A percentile compares a stretch with the other conserved stretches of the same genome.
Evolutionary conservation across 1,140 invertebrate genomes (phyloP).

Genomic region (Samia ricini): DNA sequence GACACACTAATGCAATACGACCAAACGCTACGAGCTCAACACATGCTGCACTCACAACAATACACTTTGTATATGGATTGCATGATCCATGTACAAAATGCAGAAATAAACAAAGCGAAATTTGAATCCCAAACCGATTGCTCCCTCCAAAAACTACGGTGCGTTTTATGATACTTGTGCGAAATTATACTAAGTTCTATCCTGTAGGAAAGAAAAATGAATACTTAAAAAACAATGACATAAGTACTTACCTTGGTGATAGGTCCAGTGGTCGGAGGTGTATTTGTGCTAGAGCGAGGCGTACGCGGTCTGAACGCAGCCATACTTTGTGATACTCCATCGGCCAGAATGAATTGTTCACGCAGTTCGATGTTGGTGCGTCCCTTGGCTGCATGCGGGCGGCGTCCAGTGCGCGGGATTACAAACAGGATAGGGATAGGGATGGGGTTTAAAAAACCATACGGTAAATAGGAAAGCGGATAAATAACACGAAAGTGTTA

Average conservation of each 20-base stretch:
- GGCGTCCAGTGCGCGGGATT: conserved; percentile 73
- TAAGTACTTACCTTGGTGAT: conserved; percentile 92
- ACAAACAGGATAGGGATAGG: conserved; percentile 48
- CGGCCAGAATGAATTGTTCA: conserved; percentile 98
- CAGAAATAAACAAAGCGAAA: conserved; percentile 61
- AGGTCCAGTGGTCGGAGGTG: conserved; percentile 86
- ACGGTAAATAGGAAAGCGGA: conserved; percentile 56
- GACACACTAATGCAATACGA: conserved; percentile 74
- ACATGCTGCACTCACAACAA: conserved; percentile 67
- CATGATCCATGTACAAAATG: conserved; percentile 68
- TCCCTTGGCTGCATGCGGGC: conserved; percentile 94
- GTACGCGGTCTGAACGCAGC: conserved; percentile 95
- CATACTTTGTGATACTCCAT: conserved; percentile 98
- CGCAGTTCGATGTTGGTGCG: conserved; percentile 99
- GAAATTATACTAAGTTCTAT: conserved; percentile 61
- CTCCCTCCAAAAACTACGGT: conserved; percentile 73
- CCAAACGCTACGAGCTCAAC: conserved; percentile 72
- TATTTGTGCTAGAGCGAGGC: conserved; percentile 87
- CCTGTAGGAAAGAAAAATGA: conserved; percentile 50
- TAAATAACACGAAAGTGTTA: conserved; percentile 70
- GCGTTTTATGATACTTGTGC: conserved; percentile 68
- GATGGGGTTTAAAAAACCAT: conserved; percentile 62
- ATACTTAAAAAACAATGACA: conserved; percentile 13
- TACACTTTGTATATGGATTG: conserved; percentile 67
- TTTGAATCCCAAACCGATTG: conserved; percentile 68